A percentile compares a stretch with the other conserved stretches of the same genome.
phyloP scores from a whole-genome alignment of 2,888 invertebrate species.

The Julus scanicus region DNA sequence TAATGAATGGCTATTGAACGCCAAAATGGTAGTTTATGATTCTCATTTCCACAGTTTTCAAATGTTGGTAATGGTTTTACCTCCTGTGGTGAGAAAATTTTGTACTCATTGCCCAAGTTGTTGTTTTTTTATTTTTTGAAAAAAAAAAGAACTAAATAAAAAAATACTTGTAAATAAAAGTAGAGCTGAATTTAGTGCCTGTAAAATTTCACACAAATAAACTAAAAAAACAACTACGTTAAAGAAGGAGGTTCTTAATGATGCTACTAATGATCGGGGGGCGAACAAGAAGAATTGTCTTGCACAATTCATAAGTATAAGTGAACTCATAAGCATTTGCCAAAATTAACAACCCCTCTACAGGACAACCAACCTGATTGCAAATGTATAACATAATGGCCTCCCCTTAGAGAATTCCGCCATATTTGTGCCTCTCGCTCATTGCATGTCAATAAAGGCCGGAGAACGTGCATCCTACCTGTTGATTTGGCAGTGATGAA shows the following conservation, averaged over 20 bases:
- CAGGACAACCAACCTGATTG: not conserved
- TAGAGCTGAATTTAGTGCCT: conserved; percentile 7
- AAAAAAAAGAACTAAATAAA: not conserved
- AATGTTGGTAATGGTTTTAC: conserved; percentile 21
- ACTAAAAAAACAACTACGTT: not conserved
- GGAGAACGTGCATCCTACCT: conserved; percentile 8
- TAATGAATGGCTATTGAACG: conserved; percentile 33
- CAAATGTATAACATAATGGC: conserved; percentile 13
- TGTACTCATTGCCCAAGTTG: conserved; percentile 19
- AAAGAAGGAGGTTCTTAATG: not conserved
- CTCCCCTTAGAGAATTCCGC: not conserved
- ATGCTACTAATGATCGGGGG: not conserved
- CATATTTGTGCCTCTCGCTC: not conserved
- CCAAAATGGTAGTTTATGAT: conserved; percentile 28
- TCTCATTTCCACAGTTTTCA: conserved; percentile 33
- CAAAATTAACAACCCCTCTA: conserved; percentile 3
- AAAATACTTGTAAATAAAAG: not conserved
- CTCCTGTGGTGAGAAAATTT: conserved; percentile 1
- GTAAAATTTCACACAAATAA: not conserved
- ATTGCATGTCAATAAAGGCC: conserved; percentile 9
- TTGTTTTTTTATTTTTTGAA: not conserved
- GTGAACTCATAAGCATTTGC: conserved; percentile 16
- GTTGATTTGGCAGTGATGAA: conserved; percentile 33
- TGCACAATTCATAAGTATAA: conserved; percentile 2
- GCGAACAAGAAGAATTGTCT: not conserved